Conservation (phyloP, 2,113 vertebrate species). For the Campylomormyrus tamandua region DNA sequence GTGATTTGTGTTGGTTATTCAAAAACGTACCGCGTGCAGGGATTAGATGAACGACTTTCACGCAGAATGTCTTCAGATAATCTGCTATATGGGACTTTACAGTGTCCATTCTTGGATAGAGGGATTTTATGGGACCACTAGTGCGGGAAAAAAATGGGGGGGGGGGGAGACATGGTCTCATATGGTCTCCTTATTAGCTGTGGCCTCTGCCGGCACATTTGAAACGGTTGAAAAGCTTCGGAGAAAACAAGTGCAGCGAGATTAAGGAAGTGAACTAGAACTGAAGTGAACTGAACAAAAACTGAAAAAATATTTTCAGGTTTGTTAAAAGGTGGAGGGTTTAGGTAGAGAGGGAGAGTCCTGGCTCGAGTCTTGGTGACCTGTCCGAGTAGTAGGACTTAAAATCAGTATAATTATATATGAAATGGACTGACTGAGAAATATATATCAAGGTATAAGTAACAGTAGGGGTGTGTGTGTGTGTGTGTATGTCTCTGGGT, state of each 20-base stretch:
- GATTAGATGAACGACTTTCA: not conserved
- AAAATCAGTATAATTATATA: not conserved
- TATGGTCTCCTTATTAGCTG: conserved; percentile 24
- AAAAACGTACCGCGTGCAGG: not conserved
- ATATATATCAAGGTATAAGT: not conserved
- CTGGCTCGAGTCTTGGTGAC: not conserved
- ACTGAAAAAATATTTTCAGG: not conserved
- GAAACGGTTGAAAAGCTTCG: conserved; percentile 23
- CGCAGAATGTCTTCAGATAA: not conserved
- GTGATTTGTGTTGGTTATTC: not conserved
- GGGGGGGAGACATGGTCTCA: not conserved
- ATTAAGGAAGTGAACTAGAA: conserved; percentile 20
- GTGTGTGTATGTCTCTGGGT: no score
- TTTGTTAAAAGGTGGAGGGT: not conserved
- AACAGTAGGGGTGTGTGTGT: not conserved
- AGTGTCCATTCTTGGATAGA: not conserved
- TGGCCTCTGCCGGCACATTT: conserved; percentile 24
- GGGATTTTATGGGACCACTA: not conserved
- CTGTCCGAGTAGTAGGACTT: not conserved
- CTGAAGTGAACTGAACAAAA: conserved; percentile 10
- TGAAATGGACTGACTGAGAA: not conserved
- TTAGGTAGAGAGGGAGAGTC: not conserved
- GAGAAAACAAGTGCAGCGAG: conserved; percentile 22
- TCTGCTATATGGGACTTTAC: not conserved
- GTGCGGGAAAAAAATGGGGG: not conserved